Base-by-base conservation (phyloP, 2,888 invertebrate genomes). In the Dicyrtoma fusca region DNA sequence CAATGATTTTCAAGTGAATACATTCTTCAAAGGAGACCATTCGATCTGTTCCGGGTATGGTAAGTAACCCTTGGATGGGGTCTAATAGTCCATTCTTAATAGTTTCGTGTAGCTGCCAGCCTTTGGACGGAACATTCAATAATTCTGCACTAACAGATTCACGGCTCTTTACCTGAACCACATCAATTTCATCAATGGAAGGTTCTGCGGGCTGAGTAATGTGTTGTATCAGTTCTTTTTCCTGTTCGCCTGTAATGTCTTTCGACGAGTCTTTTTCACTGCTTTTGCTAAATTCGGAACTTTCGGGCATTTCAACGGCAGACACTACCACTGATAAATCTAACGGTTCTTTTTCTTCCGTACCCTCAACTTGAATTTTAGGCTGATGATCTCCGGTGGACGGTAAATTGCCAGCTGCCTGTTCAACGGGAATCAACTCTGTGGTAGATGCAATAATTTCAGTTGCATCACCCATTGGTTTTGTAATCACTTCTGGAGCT, bases 21-120 rank as follows among this genome's bases (percentile, higher is more conserved):
- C 96, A 94, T 83, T 96, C 95, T 83, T 92, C 90, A 79, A 97
- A 90, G 74, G 91, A 90, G 57, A 94, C 89, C 69, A 91, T 85
- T 78, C 93, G 87, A 82, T 95, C 94, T 6, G 95, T 94, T 14
- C 91, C 91, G 1, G 93, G 92, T 76, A 97, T 92, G 17, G 90
- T 89, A 81, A 97, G 94, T 45, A 92, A 85, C 1, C 97, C 97
- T 0, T 89, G 89, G 0, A 88, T 85, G 1, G 95, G 91, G 83
- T 97, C 92, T 80, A 96, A 92, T 2, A 94, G 84, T 69, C 89
- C 90, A 82, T 90, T 89, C 51, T 90, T 87, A 76, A 97, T 93
- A 1, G 95, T 95, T 81, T 94, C 92, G 69, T 88, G 87, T 1
- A 97, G 86, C 71, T 88, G 87, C 92, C 94, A 94, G 3, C 95